Base-by-base conservation (phyloP, 2,888 invertebrate species). In the Lithosia quadra region DNA sequence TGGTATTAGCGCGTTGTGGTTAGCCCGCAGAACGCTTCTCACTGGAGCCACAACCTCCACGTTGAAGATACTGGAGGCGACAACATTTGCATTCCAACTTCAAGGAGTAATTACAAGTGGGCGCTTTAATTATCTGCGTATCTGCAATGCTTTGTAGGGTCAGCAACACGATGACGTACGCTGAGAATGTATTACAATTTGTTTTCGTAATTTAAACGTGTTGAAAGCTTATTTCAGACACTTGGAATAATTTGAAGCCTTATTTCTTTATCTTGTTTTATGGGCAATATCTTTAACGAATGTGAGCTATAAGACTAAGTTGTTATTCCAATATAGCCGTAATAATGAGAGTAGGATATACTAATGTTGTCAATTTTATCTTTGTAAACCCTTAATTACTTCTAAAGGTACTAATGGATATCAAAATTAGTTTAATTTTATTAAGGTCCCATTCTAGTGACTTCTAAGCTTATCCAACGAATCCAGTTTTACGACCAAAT, bases 51-150 rank as follows among this genome's bases (percentile, higher is more conserved):
- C 53, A 22, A 36, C 57, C 72, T 77, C 65, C 71, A 73, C 53
- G 73, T 74, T 86, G 84, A 87, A 86, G 84, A 83, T 75, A 85
- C 87, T 87, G 73, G 83, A 71, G 92, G 93, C 93, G 92, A 92
- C 92, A 92, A 90, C 91, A 93, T 94, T 93, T 93, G 90, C 94
- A 94, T 93, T 92, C 91, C 90, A 91, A 90, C 87, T 89, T 86
- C 86, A 81, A 85, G 86, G 81, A 85, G 91, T 93, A 93, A 93
- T 94, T 93, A 93, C 91, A 89, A 91, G 88, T 88, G 88, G 87
- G 85, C 87, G 86, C 87, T 86, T 90, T 91, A 91, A 91, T 91
- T 91, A 91, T 90, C 88, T 67, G 66, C 39, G 65, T 91, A 91
- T 90, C 88, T 67, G 66, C 39, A 69, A 33, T 68, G 60, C 36